Base-by-base conservation (phyloP, 2,888 invertebrate species). In the Linyphia triangularis region DNA sequence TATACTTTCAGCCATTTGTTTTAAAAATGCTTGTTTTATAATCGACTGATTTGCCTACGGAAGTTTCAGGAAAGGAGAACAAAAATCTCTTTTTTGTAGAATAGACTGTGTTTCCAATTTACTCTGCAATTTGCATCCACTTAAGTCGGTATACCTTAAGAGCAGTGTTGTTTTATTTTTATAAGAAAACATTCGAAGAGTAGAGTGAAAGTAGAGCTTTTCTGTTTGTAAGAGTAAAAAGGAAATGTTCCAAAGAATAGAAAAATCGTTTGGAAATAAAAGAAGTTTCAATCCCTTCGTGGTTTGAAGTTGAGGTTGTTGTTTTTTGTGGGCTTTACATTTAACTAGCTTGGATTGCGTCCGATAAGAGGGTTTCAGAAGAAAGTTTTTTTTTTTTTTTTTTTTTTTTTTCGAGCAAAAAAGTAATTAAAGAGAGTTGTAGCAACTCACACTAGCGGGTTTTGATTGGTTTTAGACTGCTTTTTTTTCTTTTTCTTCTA, bases 401-500 rank as follows among this genome's bases (percentile, higher is more conserved):
- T 77, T 7, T 26, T n/a, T 4, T 63, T 61, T 33, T 22, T 22
- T 26, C 22, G 24, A 19, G 22, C 24, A 26, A 51, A 73, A 72
- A 77, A 77, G 63, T 77, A 77, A 77, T 77, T 77, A 77, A 77
- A 77, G 40, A 63, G 63, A 63, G 16, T 59, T 63, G 37, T 22
- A 16, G 33, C 61, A 40, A 7, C 33, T 77, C 10, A n/a, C 37
- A 40, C 24, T 24, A 16, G 22, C 7, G 26, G 33, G 77, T 61
- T 43, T n/a, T 26, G 40, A 61, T 63, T 63, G 19, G 1, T 16
- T n/a, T n/a, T n/a, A n/a, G n/a, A n/a, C n/a, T 59, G 51, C n/a
- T 51, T 51, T 59, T 26, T 67, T 67, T 19, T 67, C 33, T 6
- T 19, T 28, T 26, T 63, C 24, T 67, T 5, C 67, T 9, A 7